phyloP scores from a whole-genome alignment of 1,140 invertebrate species.

The Berghia stephanieae region DNA sequence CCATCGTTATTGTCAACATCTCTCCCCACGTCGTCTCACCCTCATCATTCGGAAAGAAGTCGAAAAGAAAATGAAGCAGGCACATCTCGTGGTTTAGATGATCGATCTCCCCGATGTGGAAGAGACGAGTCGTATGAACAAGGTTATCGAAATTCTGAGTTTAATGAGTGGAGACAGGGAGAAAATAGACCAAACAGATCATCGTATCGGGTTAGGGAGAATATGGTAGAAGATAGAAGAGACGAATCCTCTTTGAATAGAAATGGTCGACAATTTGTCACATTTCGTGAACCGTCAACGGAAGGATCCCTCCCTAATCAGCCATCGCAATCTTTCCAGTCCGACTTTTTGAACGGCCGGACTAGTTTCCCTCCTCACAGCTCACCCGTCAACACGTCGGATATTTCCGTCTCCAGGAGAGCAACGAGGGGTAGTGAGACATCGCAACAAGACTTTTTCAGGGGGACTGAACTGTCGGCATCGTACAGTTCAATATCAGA shows the following conservation, averaged over 20 bases:
- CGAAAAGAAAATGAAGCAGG: too few species aligned
- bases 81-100: too few species aligned
- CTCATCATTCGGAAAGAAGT: too few species aligned
- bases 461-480: constrained; percentile 38
- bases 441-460: constrained; percentile 35
- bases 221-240: not conserved
- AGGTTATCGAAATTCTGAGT: too few species aligned
- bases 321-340: not conserved
- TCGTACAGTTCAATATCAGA: constrained; percentile 53
- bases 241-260: not conserved
- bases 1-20: too few species aligned
- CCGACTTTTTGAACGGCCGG: not conserved
- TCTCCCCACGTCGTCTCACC: too few species aligned
- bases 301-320: not conserved
- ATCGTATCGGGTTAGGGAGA: not conserved
- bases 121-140: too few species aligned
- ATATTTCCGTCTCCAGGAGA: constrained; percentile 23
- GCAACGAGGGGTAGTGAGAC: constrained; percentile 23
- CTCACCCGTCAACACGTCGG: not conserved
- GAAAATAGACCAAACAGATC: too few species aligned
- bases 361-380: not conserved
- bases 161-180: too few species aligned
- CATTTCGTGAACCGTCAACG: not conserved
- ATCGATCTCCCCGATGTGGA: too few species aligned
- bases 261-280: not conserved